Evolutionary conservation across 2,797 vertebrate species (phyloP), one percentile per base, ranked within the genome.

Genomic region (Argentina silus): DNA sequence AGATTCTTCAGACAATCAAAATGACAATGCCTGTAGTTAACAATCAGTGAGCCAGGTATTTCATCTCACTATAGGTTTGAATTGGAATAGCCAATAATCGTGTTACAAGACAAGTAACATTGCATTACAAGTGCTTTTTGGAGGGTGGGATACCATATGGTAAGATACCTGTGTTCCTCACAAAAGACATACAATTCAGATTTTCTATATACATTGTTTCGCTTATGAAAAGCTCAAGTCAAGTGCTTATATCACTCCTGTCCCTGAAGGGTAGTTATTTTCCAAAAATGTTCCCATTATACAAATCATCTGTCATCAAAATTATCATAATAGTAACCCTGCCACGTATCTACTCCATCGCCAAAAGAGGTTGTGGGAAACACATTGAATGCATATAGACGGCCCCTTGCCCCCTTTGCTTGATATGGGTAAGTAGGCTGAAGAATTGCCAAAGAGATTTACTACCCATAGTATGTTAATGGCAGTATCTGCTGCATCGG

Each of bases 81-180:
- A n/a, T n/a, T n/a, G n/a, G n/a, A n/a, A n/a, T 90, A 85, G 87
- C 89, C 85, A 85, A 69, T 88, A 88, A 87, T 78, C 79, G 10
- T 47, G 4, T 47, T 47, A 47, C 45, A 47, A 47, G 45, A n/a
- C n/a, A n/a, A n/a, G n/a, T n/a, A n/a, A n/a, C n/a, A n/a, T n/a
- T n/a, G n/a, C n/a, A 36, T 36, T 36, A 36, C 27, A 36, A 36
- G 27, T 36, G 4, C 27, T 2, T 36, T 36, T 36, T 2, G 27
- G 27, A 36, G 4, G 27, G 27, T 36, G 27, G 12, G 7, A 14
- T 1, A 50, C 12, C 8, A 14, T 9, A 50, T 50, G 47, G 7
- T 14, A 50, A 50, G 51, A 3, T 53, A 15, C 51, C 3, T 15
- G n/a, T 53, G 51, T 53, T 14, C 2, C 6, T 15, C 15, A 15